Percentiles rank a stretch among this genome's conserved stretches.
These are phyloP conservation scores for Saguinus midas DNA, from an alignment of 2,113 vertebrate genomes.

Conservation along the genomic window DNA sequence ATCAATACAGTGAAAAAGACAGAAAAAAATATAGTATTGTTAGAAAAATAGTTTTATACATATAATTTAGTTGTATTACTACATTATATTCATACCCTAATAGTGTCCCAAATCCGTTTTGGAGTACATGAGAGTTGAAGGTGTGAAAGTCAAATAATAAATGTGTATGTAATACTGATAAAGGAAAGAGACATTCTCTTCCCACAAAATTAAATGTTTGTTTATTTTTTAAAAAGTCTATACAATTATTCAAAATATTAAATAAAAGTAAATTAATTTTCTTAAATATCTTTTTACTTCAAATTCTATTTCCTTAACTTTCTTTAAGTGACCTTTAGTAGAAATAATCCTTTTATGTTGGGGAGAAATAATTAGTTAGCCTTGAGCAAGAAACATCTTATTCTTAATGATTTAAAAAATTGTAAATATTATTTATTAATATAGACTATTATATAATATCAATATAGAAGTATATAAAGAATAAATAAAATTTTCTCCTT, in stretches of 20 bases:
- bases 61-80: neutral
- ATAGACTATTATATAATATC: neutral
- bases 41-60: neutral
- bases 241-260: neutral
- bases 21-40: neutral
- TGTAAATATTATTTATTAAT: neutral
- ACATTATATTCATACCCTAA: neutral
- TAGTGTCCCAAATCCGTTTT: neutral
- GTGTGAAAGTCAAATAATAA: neutral
- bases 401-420: neutral
- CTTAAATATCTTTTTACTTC: neutral
- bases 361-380: neutral
- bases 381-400: neutral
- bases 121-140: neutral
- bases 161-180: neutral
- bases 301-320: neutral
- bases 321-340: neutral
- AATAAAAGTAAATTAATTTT: conserved; percentile 24
- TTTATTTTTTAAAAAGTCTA: neutral
- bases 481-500: neutral
- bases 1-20: neutral
- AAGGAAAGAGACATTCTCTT: neutral
- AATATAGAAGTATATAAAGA: neutral
- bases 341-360: neutral
- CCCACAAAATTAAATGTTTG: neutral